Base-by-base conservation (phyloP, 1,140 invertebrate species). In the Formica selysi region DNA sequence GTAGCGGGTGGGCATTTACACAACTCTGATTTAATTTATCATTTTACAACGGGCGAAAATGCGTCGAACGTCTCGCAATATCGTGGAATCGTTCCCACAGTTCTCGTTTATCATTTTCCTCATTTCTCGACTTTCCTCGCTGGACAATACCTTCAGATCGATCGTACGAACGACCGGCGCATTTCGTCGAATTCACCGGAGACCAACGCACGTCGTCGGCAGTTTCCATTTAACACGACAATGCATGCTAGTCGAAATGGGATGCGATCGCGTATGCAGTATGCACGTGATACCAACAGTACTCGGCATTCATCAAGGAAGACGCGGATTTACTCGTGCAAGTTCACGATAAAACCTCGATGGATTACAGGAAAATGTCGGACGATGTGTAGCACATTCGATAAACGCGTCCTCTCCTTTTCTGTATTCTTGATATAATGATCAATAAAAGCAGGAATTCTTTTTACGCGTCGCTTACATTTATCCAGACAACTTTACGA, bases 91-190 rank as follows among this genome's bases (percentile, higher is more conserved):
- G 81, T 57, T 85, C 73, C 81, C 81, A 65, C 73, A 85, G 59
- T 65, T 65, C 81, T 85, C 81, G 73, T 85, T 85, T 85, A 78
- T 85, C 81, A 85, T 85, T 85, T 85, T 78, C 59, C 48, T 85
- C 73, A 78, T 85, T 85, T 85, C 74, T 78, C 81, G 73, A 78
- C 81, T 78, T 85, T 78, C 81, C 81, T 65, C 81, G 32, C 32
- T 44, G 81, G 74, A 85, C 81, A 65, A 65, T 78, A 67, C 73
- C 48, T 85, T 78, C 61, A 29, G 81, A 85, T 85, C 81, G 74
- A 85, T 78, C 73, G 73, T 29, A 11, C 68, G 38, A 13, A 59
- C 22, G 44, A 29, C 36, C 79, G 36, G 61, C 26, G 48, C 44
- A 65, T 32, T 76, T 64, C 22, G 62, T 78, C 73, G 81, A 78